These are phyloP conservation scores for Amia ocellicauda DNA, from an alignment of 2,113 vertebrate species.

Conservation along the genomic window DNA sequence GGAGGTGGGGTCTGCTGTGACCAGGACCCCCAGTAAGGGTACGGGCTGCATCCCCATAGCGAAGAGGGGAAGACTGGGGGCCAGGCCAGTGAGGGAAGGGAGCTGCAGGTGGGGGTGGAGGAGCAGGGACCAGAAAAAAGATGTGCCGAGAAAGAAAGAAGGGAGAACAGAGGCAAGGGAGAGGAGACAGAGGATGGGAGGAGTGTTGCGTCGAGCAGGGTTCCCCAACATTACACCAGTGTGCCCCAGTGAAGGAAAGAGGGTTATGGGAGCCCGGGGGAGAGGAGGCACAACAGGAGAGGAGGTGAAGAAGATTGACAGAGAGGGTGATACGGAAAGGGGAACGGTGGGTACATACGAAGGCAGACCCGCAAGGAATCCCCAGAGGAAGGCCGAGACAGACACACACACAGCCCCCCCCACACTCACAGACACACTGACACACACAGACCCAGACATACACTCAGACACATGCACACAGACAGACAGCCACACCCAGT, in stretches of 20 bases:
- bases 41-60: not conserved
- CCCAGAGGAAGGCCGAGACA: conserved; percentile 4
- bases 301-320: not conserved
- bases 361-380: not conserved
- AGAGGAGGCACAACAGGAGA: not conserved
- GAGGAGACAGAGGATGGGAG: not conserved
- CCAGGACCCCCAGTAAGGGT: too few species aligned
- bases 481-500: not conserved
- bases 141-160: not conserved
- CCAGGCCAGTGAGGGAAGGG: not conserved
- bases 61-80: conserved; percentile 9
- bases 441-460: not conserved
- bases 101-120: not conserved
- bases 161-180: not conserved
- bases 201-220: not conserved
- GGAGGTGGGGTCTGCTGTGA: too few species aligned
- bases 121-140: not conserved
- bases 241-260: not conserved
- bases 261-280: not conserved
- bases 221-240: too few species aligned
- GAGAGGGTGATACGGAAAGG: too few species aligned
- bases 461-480: not conserved
- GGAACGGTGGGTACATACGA: not conserved
- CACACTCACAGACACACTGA: too few species aligned
- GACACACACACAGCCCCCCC: not conserved